phyloP scores from a whole-genome alignment of 2,888 invertebrate species.

The Xiphydria camelus region DNA sequence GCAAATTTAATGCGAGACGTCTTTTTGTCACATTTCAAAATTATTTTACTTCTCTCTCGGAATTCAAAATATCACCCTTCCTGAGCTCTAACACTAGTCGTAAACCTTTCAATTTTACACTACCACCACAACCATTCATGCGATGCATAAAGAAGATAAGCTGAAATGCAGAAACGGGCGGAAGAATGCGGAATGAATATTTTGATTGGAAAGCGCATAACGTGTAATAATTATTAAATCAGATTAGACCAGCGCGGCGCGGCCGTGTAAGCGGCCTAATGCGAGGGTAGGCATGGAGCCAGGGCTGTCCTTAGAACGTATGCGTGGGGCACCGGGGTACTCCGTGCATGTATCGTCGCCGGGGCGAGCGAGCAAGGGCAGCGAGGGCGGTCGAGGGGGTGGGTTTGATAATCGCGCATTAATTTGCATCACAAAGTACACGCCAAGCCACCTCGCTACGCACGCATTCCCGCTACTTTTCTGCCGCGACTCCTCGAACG shows the following conservation, averaged over 20 bases:
- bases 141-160: too few relatives aligned
- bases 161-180: too few relatives aligned
- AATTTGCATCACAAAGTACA: conserved; percentile 57
- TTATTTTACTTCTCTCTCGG: too few relatives aligned
- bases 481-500: conserved; percentile 28
- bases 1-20: too few relatives aligned
- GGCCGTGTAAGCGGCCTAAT: conserved; percentile 43
- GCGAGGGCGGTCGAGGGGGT: conserved; percentile 22
- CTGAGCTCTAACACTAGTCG: too few relatives aligned
- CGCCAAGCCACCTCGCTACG: conserved; percentile 51
- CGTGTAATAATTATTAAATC: conserved; percentile 52
- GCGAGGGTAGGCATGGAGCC: conserved; percentile 38
- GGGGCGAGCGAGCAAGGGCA: conserved; percentile 10
- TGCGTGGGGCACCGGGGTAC: too few relatives aligned
- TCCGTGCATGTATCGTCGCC: too few relatives aligned
- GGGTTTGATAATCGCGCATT: conserved; percentile 55
- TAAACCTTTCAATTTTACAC: too few relatives aligned
- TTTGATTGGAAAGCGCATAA: conserved; percentile 33
- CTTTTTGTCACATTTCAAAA: too few relatives aligned
- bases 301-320: conserved; percentile 18
- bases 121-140: too few relatives aligned
- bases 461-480: conserved; percentile 49
- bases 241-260: conserved; percentile 36
- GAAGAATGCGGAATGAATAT: conserved; percentile 13
- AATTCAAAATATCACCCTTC: too few relatives aligned